Percentiles rank a stretch among this genome's conserved stretches.
These are phyloP conservation scores for Lamellibrachia luymesi DNA, from an alignment of 1,140 invertebrate species.

Conservation along the genomic window DNA sequence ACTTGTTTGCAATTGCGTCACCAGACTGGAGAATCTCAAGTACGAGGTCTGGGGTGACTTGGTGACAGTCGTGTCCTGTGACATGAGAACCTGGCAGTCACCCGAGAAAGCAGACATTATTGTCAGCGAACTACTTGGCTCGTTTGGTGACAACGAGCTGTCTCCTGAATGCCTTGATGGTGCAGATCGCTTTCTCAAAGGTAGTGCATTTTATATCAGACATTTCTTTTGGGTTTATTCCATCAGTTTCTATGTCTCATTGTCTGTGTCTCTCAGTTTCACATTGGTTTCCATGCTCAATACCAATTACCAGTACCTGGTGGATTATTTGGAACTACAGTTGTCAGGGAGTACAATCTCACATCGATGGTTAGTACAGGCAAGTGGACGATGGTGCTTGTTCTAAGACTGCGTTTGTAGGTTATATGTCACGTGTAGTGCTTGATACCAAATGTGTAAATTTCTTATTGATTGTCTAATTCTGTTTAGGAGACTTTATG, in stretches of 20 bases:
- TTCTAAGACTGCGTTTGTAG: background rate
- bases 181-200: conserved; percentile 82
- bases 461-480: background rate
- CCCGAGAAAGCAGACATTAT: conserved; percentile 81
- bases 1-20: background rate
- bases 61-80: conserved; percentile 62
- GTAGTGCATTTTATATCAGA: conserved; percentile 48
- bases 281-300: background rate
- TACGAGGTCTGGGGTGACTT: conserved; percentile 77
- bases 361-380: background rate
- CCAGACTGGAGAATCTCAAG: conserved; percentile 72
- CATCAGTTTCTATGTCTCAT: background rate
- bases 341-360: background rate
- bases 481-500: background rate
- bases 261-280: background rate
- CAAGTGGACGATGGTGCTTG: background rate
- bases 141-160: conserved; percentile 98
- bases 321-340: background rate
- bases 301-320: background rate
- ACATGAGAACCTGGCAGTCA: conserved; percentile 85
- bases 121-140: conserved; percentile 93
- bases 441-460: background rate
- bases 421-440: background rate
- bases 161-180: conserved; percentile 98
- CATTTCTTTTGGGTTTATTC: background rate